Conservation (phyloP, 2,888 invertebrate genomes). For the Idaea aversata region DNA sequence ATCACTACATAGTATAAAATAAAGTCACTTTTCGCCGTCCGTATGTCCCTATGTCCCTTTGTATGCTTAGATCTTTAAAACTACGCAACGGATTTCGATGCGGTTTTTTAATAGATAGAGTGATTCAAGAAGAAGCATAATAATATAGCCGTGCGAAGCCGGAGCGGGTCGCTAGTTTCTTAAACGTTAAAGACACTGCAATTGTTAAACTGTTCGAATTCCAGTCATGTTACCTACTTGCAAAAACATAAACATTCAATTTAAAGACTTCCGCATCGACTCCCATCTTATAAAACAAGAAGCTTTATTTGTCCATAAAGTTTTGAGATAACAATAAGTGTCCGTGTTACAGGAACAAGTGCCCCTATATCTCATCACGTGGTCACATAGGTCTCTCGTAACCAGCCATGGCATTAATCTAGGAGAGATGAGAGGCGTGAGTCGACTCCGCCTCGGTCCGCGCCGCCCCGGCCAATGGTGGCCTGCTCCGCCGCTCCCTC, state of each 20-base stretch:
- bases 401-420: conserved; percentile 46
- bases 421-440: conserved; percentile 46
- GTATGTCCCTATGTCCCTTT: too few species aligned
- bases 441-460: conserved; percentile 38
- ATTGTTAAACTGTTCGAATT: too few species aligned
- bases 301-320: background rate
- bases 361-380: conserved; percentile 36
- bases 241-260: background rate
- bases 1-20: too few species aligned
- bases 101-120: too few species aligned
- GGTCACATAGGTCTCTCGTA: conserved; percentile 33
- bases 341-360: background rate
- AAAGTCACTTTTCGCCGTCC: too few species aligned
- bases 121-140: too few species aligned
- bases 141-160: too few species aligned
- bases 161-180: too few species aligned
- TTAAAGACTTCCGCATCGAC: conserved; percentile 10
- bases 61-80: too few species aligned
- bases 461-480: conserved; percentile 41
- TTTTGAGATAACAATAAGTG: background rate
- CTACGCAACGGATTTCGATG: too few species aligned
- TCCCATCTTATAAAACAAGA: conserved; percentile 12
- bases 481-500: conserved; percentile 24
- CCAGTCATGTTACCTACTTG: too few species aligned
- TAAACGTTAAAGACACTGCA: too few species aligned